Conservation (phyloP, 2,113 vertebrate species). For the Peromyscus polionotus region DNA sequence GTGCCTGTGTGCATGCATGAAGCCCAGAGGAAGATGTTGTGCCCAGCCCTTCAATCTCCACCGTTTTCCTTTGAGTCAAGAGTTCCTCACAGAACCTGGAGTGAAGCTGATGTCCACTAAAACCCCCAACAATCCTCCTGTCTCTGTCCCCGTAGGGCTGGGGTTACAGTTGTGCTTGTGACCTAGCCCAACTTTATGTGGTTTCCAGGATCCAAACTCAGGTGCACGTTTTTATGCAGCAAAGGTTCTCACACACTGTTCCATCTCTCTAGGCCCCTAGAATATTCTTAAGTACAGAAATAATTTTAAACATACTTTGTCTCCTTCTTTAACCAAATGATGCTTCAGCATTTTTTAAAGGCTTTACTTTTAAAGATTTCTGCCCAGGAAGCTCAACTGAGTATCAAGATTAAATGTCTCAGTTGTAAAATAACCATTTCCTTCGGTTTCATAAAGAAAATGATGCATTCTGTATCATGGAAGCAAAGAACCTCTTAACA, state of each 20-base stretch:
- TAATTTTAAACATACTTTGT: conserved; percentile 10
- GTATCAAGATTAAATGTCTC: conserved; percentile 26
- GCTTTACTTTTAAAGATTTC: conserved; percentile 24
- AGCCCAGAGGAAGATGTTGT: not conserved
- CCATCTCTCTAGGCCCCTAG: not conserved
- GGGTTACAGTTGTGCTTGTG: too few species aligned
- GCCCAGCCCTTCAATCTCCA: not conserved
- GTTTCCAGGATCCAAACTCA: not conserved
- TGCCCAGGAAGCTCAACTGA: not conserved
- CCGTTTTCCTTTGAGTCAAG: not conserved
- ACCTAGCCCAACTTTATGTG: not conserved
- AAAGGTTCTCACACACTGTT: not conserved
- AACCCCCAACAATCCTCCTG: not conserved
- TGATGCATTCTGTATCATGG: not conserved
- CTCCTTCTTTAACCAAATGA: not conserved
- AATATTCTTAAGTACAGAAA: not conserved
- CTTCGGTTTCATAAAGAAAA: not conserved
- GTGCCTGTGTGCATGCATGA: not conserved
- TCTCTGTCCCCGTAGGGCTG: too few species aligned
- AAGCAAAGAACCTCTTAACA: not conserved
- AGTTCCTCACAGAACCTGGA: not conserved
- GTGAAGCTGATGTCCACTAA: not conserved
- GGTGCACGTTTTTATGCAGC: not conserved
- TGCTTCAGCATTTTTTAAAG: not conserved
- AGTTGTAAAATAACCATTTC: not conserved